Conservation (phyloP, 1,140 invertebrate genomes). For the Stenopsyche tienmushanensis region DNA sequence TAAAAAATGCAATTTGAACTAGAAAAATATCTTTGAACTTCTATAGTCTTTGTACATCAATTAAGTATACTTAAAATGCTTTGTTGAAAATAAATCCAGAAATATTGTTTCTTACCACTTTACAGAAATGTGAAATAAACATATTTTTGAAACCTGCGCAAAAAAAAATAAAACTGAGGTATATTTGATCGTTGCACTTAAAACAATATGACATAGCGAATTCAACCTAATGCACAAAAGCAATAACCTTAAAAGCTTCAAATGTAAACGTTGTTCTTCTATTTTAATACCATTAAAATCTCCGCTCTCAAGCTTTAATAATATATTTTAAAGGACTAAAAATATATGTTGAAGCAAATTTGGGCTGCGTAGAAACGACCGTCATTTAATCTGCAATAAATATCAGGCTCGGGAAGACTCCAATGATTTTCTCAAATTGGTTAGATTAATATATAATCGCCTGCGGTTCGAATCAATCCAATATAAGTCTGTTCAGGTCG, state of each 20-base stretch:
- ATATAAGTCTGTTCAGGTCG: background rate
- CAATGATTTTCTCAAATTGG: background rate
- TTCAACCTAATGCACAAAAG: background rate
- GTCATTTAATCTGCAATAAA: background rate
- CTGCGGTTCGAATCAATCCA: background rate
- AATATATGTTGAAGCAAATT: background rate
- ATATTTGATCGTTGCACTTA: background rate
- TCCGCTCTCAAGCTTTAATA: background rate
- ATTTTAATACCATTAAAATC: background rate
- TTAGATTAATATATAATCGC: background rate
- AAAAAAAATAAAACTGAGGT: too few species aligned
- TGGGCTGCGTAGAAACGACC: background rate
- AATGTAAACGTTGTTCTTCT: too few species aligned
- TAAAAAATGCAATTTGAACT: too few species aligned
- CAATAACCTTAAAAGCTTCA: background rate
- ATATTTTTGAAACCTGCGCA: too few species aligned
- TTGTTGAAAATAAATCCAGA: too few species aligned
- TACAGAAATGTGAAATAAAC: too few species aligned
- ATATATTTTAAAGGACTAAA: too few species aligned
- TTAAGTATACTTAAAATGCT: too few species aligned
- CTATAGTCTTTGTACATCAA: too few species aligned
- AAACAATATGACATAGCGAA: background rate
- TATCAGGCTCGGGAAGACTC: too few species aligned
- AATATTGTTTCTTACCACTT: too few species aligned
- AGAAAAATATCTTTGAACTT: too few species aligned